Evolutionary conservation across 2,797 vertebrate genomes (phyloP), one percentile per base, ranked within the genome.

Genomic region (Pangasius sanitwongsei): DNA sequence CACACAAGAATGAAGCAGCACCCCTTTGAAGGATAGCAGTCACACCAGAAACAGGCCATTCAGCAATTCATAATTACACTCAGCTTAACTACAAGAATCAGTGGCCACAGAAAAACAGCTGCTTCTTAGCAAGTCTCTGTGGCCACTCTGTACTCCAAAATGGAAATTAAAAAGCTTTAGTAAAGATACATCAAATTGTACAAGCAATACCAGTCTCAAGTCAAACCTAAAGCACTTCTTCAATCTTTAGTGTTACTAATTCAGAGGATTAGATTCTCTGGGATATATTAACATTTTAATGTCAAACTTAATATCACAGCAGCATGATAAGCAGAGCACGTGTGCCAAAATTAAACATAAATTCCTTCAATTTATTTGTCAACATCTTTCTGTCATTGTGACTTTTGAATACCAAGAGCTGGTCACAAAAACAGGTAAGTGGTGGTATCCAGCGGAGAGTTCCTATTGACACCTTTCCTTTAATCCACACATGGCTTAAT

Each of bases 1-100:
- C 31, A 23, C 9, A 84, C 34, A 37, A 67, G 48, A 75, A 63
- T 44, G 53, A 37, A 74, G 9, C n/a, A 72, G 11, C 8, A 84
- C 18, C 37, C 80, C 34, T 57, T 28, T 72, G 34, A 50, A 85
- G 65, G 65, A 48, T 16, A 70, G 75, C 18, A 87, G 50, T 80
- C 77, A 81, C 61, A 44, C 78, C 34, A 83, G 80, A 69, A 61
- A 44, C 85, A 83, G 25, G 11, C 65, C 50, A 37, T 70, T 70
- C 5, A 37, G n/a, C 48, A 70, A 53, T 15, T 44, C 44, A 9
- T 70, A 65, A 8, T 63, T 83, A 34, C 44, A 85, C 65, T 34
- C 28, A 80, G 48, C 75, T 34, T 89, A 77, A 67, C 37, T 59
- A 34, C 41, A 77, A 63, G 44, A 53, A 83, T 44, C 37, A 3